Percentiles rank a stretch among this genome's conserved stretches.
These are phyloP conservation scores for Lasioglossum malachurum DNA, from an alignment of 2,888 invertebrate genomes.

Conservation along the genomic window DNA sequence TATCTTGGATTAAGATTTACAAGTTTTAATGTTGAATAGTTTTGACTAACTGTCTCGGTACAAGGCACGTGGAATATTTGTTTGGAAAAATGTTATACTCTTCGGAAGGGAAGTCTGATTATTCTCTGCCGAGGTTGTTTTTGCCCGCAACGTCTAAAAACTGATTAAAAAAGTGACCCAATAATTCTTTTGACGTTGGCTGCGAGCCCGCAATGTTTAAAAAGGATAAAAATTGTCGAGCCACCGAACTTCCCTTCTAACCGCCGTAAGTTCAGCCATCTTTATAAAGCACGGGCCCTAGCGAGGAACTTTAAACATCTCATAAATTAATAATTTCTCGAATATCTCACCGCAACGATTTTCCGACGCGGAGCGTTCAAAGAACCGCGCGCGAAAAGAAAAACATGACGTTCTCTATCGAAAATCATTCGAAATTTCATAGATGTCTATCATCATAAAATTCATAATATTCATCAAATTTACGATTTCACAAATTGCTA, in stretches of 20 bases:
- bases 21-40: background rate
- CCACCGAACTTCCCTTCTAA: background rate
- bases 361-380: background rate
- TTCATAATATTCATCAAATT: background rate
- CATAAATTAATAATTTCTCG: background rate
- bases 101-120: background rate
- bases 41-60: background rate
- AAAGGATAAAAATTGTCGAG: constrained; percentile 1
- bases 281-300: background rate
- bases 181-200: constrained; percentile 8
- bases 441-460: background rate
- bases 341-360: background rate
- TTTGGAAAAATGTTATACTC: background rate
- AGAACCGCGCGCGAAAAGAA: background rate
- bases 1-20: background rate
- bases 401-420: background rate
- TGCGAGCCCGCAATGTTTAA: background rate
- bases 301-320: background rate
- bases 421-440: background rate
- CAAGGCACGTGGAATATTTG: background rate
- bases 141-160: background rate
- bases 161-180: background rate
- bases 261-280: background rate
- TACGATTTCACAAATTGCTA: too few relatives aligned
- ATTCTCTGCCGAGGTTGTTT: background rate